phyloP scores from a whole-genome alignment of 37 sponge, comb jelly and placozoan genomes.

The Agelas oroides region DNA sequence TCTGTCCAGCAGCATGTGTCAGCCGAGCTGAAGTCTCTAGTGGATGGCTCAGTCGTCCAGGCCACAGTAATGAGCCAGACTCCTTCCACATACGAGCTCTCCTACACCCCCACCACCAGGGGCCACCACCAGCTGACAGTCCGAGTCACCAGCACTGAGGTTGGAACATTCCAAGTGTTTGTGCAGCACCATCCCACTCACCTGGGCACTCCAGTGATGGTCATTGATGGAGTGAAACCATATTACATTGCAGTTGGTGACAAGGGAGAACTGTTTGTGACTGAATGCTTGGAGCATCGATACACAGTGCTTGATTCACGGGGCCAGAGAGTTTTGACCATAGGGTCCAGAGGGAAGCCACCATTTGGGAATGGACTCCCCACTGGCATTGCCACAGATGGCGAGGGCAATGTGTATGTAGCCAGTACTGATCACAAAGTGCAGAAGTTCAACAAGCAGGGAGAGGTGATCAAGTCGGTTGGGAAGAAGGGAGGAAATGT shows the following conservation, averaged over 20 bases:
- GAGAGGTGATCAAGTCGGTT: neutral
- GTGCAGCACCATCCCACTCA: conserved; percentile 6
- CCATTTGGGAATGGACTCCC: too few species aligned
- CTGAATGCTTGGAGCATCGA: neutral
- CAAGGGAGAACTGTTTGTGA: too few species aligned
- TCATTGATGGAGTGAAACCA: too few species aligned
- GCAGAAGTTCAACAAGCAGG: neutral
- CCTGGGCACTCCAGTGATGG: neutral
- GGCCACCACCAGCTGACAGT: conserved; percentile 1
- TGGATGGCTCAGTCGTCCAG: neutral
- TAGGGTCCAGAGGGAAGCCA: neutral
- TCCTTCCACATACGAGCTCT: neutral
- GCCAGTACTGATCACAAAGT: neutral
- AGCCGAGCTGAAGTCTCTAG: conserved; percentile 25
- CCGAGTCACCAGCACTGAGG: neutral
- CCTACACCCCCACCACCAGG: neutral
- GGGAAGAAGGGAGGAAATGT: neutral
- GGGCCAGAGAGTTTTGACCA: neutral
- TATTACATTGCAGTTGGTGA: neutral
- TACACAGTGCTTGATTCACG: neutral
- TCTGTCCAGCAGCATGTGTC: neutral
- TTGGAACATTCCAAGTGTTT: conserved; percentile 11
- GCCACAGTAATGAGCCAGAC: neutral
- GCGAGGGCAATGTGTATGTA: neutral
- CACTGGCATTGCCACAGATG: neutral